phyloP scores from a whole-genome alignment of 2,113 vertebrate species.

The Bothrops jararaca region DNA sequence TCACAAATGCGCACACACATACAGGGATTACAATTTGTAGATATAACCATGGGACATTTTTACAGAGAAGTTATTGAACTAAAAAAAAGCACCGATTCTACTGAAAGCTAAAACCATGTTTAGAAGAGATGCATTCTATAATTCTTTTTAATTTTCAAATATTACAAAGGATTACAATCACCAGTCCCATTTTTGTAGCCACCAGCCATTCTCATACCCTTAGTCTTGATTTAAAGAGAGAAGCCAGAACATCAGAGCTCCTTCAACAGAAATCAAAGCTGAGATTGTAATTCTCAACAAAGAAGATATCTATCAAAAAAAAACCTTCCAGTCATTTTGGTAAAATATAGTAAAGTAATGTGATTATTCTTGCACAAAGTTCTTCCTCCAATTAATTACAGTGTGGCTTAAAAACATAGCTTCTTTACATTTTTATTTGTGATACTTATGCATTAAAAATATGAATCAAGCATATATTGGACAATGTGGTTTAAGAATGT shows the following conservation, averaged over 20 bases:
- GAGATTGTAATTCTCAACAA: background rate
- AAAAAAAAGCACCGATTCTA: background rate
- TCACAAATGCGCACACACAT: background rate
- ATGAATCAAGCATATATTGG: background rate
- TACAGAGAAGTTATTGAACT: background rate
- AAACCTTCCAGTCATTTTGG: background rate
- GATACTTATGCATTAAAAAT: background rate
- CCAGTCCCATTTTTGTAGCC: background rate
- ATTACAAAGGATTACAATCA: background rate
- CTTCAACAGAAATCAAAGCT: background rate
- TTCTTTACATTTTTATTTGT: background rate
- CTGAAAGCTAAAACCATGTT: background rate
- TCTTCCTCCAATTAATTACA: background rate
- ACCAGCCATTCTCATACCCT: background rate
- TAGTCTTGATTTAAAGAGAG: background rate
- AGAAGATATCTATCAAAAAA: background rate
- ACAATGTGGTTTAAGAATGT: background rate
- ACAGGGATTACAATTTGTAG: background rate
- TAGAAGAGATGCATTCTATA: background rate
- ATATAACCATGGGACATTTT: background rate
- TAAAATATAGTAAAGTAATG: background rate
- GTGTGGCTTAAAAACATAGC: background rate
- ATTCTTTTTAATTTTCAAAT: background rate
- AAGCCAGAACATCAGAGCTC: background rate
- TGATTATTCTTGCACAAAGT: background rate